Evolutionary conservation across 1,140 invertebrate genomes (phyloP).

Genomic region (Drosophila melanica): DNA sequence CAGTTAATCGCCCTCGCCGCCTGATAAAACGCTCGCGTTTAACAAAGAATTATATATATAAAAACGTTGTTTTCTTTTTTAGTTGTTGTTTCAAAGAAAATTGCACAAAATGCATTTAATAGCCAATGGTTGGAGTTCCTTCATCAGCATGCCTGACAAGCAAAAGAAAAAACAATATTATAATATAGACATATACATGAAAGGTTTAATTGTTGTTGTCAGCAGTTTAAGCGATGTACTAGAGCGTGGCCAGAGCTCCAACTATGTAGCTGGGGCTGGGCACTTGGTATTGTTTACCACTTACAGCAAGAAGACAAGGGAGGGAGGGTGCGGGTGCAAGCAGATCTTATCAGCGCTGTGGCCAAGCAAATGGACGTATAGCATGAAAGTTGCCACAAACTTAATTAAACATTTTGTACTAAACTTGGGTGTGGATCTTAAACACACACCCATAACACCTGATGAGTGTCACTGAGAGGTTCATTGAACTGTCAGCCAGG

Average conservation of each 20-base stretch:
- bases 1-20: slow-evolving; percentile 23
- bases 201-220: slow-evolving; percentile 36
- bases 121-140: slow-evolving; percentile 41
- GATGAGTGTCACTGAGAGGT: slow-evolving; percentile 23
- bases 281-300: slow-evolving; percentile 40
- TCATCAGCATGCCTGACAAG: slow-evolving; percentile 73
- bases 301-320: slow-evolving; percentile 15
- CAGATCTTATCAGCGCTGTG: slow-evolving; percentile 52
- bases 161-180: slow-evolving; percentile 40
- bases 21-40: slow-evolving; percentile 59
- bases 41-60: slow-evolving; percentile 62
- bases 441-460: slow-evolving; percentile 16
- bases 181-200: slow-evolving; percentile 11
- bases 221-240: slow-evolving; percentile 65
- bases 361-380: slow-evolving; percentile 47
- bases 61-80: slow-evolving; percentile 29
- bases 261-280: slow-evolving; percentile 19
- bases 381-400: slow-evolving; percentile 39
- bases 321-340: slow-evolving; percentile 16
- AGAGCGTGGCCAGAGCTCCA: slow-evolving; percentile 55
- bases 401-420: slow-evolving; percentile 49
- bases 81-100: slow-evolving; percentile 39
- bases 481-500: slow-evolving; percentile 24
- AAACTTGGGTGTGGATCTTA: slow-evolving; percentile 46
- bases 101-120: slow-evolving; percentile 69